Conservation (phyloP, 2,888 invertebrate genomes). For the Cephonodes hylas region DNA sequence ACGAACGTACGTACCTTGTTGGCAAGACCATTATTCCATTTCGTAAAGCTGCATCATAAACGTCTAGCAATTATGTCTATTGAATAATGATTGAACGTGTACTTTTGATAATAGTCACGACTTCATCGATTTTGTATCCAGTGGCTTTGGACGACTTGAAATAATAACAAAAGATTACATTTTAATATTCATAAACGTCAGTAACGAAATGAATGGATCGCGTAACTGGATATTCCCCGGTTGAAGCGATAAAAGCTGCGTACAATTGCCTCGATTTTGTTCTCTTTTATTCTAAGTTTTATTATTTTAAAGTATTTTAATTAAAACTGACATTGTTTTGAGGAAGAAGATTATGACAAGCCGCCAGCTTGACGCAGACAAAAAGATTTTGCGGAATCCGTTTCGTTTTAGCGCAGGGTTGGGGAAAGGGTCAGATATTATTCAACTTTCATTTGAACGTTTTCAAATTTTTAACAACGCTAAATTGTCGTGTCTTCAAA, state of each 20-base stretch:
- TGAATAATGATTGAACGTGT: not conserved
- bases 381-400: conserved; percentile 58
- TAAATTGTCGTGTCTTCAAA: conserved; percentile 41
- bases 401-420: conserved; percentile 43
- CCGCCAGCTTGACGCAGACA: conserved; percentile 54
- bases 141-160: conserved; percentile 24
- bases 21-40: not conserved
- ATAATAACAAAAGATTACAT: conserved; percentile 32
- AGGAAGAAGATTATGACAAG: conserved; percentile 60
- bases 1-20: not conserved
- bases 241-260: conserved; percentile 41
- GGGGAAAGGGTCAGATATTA: conserved; percentile 46
- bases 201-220: conserved; percentile 44
- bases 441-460: conserved; percentile 42
- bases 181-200: conserved; percentile 51
- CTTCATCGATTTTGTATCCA: conserved; percentile 24
- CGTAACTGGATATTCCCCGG: conserved; percentile 35
- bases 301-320: conserved; percentile 63
- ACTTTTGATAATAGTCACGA: conserved; percentile 13
- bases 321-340: conserved; percentile 66
- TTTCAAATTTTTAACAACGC: conserved; percentile 49
- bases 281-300: conserved; percentile 48
- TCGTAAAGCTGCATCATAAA: not conserved
- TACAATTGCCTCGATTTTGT: conserved; percentile 43
- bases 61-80: not conserved